Evolutionary conservation across 2,888 invertebrate species (phyloP).

Genomic region (Sipunculus nudus): DNA sequence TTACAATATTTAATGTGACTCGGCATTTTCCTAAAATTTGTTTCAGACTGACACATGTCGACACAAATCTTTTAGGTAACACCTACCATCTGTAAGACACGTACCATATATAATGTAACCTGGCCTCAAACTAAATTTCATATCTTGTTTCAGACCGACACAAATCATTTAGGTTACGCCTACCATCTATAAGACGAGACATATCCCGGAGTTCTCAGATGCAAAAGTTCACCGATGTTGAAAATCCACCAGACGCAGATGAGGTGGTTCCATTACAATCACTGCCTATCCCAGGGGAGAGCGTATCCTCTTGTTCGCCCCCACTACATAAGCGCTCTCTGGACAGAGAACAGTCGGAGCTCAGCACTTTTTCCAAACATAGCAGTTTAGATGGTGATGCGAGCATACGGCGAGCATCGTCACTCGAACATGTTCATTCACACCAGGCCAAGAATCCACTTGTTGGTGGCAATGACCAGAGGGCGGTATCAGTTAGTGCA

Average conservation of each 20-base stretch:
- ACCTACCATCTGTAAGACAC: too few relatives aligned
- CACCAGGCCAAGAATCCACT: too few relatives aligned
- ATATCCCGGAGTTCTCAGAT: slow-evolving; percentile 38
- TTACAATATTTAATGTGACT: too few relatives aligned
- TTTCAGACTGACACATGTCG: too few relatives aligned
- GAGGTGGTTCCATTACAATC: slow-evolving; percentile 24
- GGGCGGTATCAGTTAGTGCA: too few relatives aligned
- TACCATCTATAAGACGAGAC: slow-evolving; percentile 62
- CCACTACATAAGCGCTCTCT: background rate
- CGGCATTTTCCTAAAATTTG: too few relatives aligned
- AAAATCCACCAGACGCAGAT: slow-evolving; percentile 19
- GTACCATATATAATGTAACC: too few relatives aligned
- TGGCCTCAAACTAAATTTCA: too few relatives aligned
- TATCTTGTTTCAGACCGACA: slow-evolving; percentile 61
- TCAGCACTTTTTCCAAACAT: slow-evolving; percentile 17
- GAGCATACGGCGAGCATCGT: slow-evolving; percentile 36
- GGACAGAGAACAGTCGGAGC: slow-evolving; percentile 28
- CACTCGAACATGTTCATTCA: slow-evolving; percentile 28
- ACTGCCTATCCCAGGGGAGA: slow-evolving; percentile 3
- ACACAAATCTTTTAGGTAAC: too few relatives aligned
- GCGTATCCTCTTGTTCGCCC: background rate
- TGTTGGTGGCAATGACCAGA: too few relatives aligned
- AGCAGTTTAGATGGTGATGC: slow-evolving; percentile 6
- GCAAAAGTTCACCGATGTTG: slow-evolving; percentile 17
- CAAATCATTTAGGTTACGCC: slow-evolving; percentile 61